Evolutionary conservation across 2,888 invertebrate genomes (phyloP).

Genomic region (Parascotia fuliginaria): DNA sequence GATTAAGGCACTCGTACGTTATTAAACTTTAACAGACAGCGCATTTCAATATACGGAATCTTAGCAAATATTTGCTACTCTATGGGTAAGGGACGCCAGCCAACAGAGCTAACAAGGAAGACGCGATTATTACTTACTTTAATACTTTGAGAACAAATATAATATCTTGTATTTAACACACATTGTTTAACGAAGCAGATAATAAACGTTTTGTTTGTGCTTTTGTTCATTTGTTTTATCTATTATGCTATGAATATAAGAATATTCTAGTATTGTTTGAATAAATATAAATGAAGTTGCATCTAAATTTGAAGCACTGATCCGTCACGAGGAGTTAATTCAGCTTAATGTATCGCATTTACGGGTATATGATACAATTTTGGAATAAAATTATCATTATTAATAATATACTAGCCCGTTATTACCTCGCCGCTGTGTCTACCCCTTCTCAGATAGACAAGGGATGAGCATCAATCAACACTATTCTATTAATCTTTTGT

Average conservation of each 20-base stretch:
- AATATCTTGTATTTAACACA: conserved; percentile 39
- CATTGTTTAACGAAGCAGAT: conserved; percentile 22
- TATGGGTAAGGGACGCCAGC: conserved; percentile 47
- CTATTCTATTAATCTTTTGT: too few species aligned
- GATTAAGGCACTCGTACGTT: conserved; percentile 50
- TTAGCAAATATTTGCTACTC: conserved; percentile 58
- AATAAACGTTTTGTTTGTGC: conserved; percentile 9
- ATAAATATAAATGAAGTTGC: too few species aligned
- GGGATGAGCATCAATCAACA: too few species aligned
- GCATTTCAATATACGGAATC: conserved; percentile 57
- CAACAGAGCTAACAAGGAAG: conserved; percentile 54
- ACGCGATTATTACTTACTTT: conserved; percentile 55
- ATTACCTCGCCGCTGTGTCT: too few species aligned
- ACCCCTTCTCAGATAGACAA: too few species aligned
- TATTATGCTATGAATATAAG: background rate
- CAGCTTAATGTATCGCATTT: too few species aligned
- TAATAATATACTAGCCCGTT: too few species aligned
- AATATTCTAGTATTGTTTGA: too few species aligned
- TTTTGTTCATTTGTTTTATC: conserved; percentile 13
- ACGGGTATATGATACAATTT: too few species aligned
- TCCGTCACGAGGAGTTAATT: too few species aligned
- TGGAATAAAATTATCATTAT: too few species aligned
- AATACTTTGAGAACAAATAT: conserved; percentile 50
- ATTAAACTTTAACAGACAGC: conserved; percentile 55
- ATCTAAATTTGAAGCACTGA: too few species aligned